Evolutionary conservation across 2,888 invertebrate genomes (phyloP), one percentile per base, ranked within the genome.

Genomic region (Incurvaria masculella): DNA sequence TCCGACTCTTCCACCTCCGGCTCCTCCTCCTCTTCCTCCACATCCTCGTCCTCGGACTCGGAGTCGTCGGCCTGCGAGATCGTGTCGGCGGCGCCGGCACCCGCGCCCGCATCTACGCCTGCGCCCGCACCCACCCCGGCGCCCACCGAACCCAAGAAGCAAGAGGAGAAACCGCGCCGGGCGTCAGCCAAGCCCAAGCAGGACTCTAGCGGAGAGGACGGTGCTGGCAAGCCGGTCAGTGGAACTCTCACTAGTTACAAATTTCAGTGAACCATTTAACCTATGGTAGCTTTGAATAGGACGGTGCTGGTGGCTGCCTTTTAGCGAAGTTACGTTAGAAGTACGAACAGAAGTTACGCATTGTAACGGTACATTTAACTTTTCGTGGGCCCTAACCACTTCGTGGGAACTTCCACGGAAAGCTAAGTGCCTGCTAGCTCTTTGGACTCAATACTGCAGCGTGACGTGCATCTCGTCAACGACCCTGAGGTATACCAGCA

Each of bases 1-100:
- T 87, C 88, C 1, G 88, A 86, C 55, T 87, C 85, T 0, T 87
- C 82, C 58, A 83, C 82, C 49, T 83, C 87, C 57, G 86, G 84
- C 38, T 86, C 85, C 50, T 86, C 86, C 0, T 83, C 88, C 1
- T 86, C 84, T 51, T 85, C 83, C 48, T 86, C 88, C 0, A 88
- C 84, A 39, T 86, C 87, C 3, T 85, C 83, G 2, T 84, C 85
- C 38, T 87, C 85, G 57, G 83, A 85, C 0, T 90, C 88, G 55
- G 84, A 85, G 0, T 89, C 89, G 53, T 86, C 88, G 1, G 86
- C 87, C 1, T 76, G 79, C 2, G 83, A 75, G 1, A 70, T 68
- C 49, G 74, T 70, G 39, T 76, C 59, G 40, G 63, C 63, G 50
- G 46, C 49, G 47, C 51, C 51, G 11, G 14, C 33, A n/a, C 23